Conservation (phyloP, 2,888 invertebrate genomes). For the Eupithecia centaureata region DNA sequence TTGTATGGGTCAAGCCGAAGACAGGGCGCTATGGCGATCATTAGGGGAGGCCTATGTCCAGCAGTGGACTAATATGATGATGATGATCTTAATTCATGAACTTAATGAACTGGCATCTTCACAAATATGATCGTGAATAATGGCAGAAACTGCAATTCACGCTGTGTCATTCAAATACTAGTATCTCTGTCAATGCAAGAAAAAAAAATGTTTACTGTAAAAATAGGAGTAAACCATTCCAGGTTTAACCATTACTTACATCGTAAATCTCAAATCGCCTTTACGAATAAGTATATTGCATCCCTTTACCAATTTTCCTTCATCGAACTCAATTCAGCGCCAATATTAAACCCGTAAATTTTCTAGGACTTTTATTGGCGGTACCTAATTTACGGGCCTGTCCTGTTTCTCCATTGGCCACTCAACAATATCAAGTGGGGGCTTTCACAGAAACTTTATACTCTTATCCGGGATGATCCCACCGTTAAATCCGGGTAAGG, state of each 20-base stretch:
- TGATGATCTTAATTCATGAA: no score
- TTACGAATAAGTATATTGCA: neutral
- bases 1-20: no score
- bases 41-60: no score
- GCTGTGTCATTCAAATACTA: no score
- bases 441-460: constrained; percentile 25
- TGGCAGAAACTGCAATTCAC: no score
- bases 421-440: constrained; percentile 17
- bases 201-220: no score
- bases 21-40: no score
- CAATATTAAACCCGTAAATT: constrained; percentile 12
- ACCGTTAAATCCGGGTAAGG: constrained; percentile 34
- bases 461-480: constrained; percentile 34
- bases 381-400: constrained; percentile 23
- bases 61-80: no score
- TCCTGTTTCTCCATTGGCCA: constrained; percentile 13
- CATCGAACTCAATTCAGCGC: constrained; percentile 2
- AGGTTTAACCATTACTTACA: neutral
- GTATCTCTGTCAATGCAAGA: no score
- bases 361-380: constrained; percentile 1
- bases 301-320: neutral
- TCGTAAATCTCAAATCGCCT: neutral
- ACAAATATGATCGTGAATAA: no score
- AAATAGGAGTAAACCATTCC: no score
- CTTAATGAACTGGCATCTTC: no score